Conservation (phyloP, 2,797 vertebrate genomes). For the Eurystomus glaucurus region DNA sequence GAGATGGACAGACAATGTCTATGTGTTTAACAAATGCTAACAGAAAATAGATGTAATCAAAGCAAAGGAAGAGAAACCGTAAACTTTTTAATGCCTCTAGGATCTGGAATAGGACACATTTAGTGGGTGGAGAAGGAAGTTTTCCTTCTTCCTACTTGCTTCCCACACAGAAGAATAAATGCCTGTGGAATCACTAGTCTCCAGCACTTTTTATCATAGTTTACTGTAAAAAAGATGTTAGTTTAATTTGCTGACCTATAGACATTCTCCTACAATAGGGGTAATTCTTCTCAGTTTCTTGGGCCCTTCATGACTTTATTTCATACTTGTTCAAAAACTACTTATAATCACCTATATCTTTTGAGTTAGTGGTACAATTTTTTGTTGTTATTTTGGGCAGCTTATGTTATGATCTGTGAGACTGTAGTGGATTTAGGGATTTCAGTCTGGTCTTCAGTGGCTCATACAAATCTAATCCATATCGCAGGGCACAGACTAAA, state of each 20-base stretch:
- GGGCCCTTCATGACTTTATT: not conserved
- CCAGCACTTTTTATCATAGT: not conserved
- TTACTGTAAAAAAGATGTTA: not conserved
- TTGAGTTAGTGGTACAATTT: not conserved
- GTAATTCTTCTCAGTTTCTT: not conserved
- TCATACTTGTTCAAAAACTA: not conserved
- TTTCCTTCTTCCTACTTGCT: not conserved
- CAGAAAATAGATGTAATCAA: not conserved
- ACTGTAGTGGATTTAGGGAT: constrained; percentile 25
- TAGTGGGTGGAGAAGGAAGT: not conserved
- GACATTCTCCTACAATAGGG: not conserved
- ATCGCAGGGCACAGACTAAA: not conserved
- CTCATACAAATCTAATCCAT: constrained; percentile 8
- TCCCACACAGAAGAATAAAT: not conserved
- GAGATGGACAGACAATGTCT: not conserved
- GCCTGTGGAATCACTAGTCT: not conserved
- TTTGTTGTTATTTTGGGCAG: constrained; percentile 12
- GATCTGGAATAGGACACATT: not conserved
- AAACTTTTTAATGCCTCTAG: not conserved
- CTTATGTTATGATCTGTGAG: constrained; percentile 35
- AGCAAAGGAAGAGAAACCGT: not conserved
- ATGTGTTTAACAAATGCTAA: not conserved
- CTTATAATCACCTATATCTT: not conserved
- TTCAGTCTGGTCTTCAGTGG: constrained; percentile 17
- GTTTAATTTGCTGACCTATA: not conserved